These are phyloP conservation scores for Mystacides longicornis DNA, from an alignment of 2,888 invertebrate species.

Conservation along the genomic window DNA sequence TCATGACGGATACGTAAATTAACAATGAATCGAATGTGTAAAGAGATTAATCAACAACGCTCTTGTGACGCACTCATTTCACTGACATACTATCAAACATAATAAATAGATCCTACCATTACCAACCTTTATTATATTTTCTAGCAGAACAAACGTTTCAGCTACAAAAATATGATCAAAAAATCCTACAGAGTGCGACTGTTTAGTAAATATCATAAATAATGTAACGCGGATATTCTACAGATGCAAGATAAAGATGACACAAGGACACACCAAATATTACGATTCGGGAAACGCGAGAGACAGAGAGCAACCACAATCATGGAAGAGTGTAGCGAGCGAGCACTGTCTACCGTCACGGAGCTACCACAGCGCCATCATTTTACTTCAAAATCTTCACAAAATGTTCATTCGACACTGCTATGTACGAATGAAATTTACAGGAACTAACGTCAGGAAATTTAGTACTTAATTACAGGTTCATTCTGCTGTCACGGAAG, in stretches of 20 bases:
- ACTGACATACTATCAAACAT: conserved; percentile 45
- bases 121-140: conserved; percentile 50
- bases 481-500: conserved; percentile 23
- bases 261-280: conserved; percentile 35
- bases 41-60: conserved; percentile 27
- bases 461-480: too few relatives aligned
- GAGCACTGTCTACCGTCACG: conserved; percentile 3
- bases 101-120: conserved; percentile 36
- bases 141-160: conserved; percentile 42
- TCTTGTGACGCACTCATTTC: conserved; percentile 52
- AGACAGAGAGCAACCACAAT: conserved; percentile 35
- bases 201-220: conserved; percentile 42
- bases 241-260: conserved; percentile 38
- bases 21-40: conserved; percentile 3
- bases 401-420: neutral
- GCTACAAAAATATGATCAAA: conserved; percentile 42
- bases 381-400: neutral
- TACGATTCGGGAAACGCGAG: conserved; percentile 43
- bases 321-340: conserved; percentile 9
- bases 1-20: neutral
- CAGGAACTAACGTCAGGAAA: conserved; percentile 16
- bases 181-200: conserved; percentile 30
- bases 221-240: conserved; percentile 39
- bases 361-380: neutral
- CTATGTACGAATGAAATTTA: neutral